Percentiles rank a stretch among this genome's conserved stretches.
phyloP scores from a whole-genome alignment of 2,888 invertebrate genomes.

The Synanthedon andrenaeformis region DNA sequence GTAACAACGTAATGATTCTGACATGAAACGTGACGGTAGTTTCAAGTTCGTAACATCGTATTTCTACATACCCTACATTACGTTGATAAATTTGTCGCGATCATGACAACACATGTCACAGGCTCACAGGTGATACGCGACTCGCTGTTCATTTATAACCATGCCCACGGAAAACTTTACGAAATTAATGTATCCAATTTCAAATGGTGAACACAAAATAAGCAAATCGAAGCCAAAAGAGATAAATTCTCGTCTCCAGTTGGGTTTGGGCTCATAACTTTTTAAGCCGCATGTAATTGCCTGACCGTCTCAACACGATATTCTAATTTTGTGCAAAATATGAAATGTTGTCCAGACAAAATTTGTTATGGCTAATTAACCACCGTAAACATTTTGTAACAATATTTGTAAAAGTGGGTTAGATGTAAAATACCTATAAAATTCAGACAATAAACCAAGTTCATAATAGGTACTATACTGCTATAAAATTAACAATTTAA shows the following conservation, averaged over 20 bases:
- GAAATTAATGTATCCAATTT: conserved; percentile 46
- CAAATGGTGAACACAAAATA: conserved; percentile 31
- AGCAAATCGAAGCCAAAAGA: conserved; percentile 38
- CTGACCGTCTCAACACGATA: conserved; percentile 27
- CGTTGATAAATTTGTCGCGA: background rate
- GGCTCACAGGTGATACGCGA: conserved; percentile 4
- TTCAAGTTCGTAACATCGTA: too few relatives aligned
- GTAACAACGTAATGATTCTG: too few relatives aligned
- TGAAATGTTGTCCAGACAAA: conserved; percentile 1
- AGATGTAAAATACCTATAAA: too few relatives aligned
- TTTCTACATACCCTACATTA: too few relatives aligned
- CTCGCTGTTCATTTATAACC: conserved; percentile 17
- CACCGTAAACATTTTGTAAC: too few relatives aligned
- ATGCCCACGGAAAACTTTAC: conserved; percentile 27
- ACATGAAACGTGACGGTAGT: too few relatives aligned
- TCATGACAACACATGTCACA: background rate
- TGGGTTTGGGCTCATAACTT: conserved; percentile 44
- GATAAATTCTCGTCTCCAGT: conserved; percentile 43
- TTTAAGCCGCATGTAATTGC: conserved; percentile 49
- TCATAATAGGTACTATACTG: too few relatives aligned
- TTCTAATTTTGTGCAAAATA: conserved; percentile 25
- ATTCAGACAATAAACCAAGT: too few relatives aligned
- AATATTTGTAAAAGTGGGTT: too few relatives aligned
- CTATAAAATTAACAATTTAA: too few relatives aligned
- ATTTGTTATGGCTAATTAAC: conserved; percentile 2